Evolutionary conservation across 2,888 invertebrate genomes (phyloP), one percentile per base, ranked within the genome.

Genomic region (Homarus gammarus): DNA sequence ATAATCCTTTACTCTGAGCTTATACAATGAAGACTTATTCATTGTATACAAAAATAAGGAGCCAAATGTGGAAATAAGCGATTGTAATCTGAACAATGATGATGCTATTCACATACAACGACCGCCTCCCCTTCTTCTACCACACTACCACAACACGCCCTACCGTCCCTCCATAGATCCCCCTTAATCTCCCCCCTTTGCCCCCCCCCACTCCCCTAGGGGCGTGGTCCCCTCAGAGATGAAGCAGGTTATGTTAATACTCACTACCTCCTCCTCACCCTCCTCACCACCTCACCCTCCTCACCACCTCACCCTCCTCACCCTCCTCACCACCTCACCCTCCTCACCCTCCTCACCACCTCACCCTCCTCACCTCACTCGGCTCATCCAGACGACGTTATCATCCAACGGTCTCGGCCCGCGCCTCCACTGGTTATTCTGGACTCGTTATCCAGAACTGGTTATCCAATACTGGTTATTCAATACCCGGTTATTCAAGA

Each of bases 171-270:
- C 72, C 38, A 22, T 36, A 22, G 18, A 33, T 72, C 40, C 38
- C 72, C 38, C 70, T 70, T 36, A 36, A 18, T n/a, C 22, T 12
- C 38, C 27, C 40, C 64, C 5, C 2, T 22, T 38, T 36, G 12
- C 18, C 72, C 27, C 64, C 27, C 31, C 36, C 12, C 33, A 33
- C 1, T 22, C 18, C 56, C 56, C 36, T n/a, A 56, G 6, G 56
- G 56, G 8, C 49, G 22, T 33, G 33, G 31, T 18, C 78, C 56
- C 31, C 56, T 56, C 31, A 33, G 56, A 78, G 78, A 78, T 78
- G 78, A 78, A 56, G 56, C 78, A 78, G 56, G 78, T 78, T 78
- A 78, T 78, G 78, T 56, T 78, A 78, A 78, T 78, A n/a, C 40
- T 22, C 49, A n/a, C 10, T 56, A 38, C 56, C 22, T 33, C 56